Evolutionary conservation across 2,113 vertebrate species (phyloP).

Genomic region (Mystacornis crossleyi): DNA sequence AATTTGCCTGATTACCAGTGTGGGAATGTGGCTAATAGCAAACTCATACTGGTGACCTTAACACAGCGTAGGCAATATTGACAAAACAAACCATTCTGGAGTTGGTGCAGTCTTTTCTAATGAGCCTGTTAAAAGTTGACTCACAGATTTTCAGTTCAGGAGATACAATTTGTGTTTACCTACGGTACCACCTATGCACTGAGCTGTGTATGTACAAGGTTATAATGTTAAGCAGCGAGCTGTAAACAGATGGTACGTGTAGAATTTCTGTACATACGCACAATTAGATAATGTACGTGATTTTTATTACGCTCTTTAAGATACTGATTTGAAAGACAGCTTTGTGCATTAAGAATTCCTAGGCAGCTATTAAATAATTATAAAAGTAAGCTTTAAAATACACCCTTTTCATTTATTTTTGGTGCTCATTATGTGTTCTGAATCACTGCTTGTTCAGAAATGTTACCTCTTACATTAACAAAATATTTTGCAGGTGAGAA

Average conservation of each 20-base stretch:
- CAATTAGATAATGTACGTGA: background rate
- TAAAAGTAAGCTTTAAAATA: background rate
- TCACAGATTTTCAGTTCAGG: conserved; percentile 19
- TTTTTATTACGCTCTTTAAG: background rate
- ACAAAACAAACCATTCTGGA: conserved; percentile 54
- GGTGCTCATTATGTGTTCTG: background rate
- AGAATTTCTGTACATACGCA: background rate
- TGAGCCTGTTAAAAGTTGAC: background rate
- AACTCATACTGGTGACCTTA: background rate
- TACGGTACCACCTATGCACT: background rate
- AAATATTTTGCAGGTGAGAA: conserved; percentile 35
- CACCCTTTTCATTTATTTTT: background rate
- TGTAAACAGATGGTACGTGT: background rate
- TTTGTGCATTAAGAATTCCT: background rate
- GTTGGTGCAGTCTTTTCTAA: conserved; percentile 1
- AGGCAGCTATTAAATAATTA: background rate
- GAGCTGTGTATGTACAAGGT: background rate
- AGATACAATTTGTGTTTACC: background rate
- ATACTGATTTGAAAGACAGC: background rate
- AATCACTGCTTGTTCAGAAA: background rate
- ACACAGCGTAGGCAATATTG: conserved; percentile 44
- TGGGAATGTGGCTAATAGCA: background rate
- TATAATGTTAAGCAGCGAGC: background rate
- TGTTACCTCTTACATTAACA: background rate
- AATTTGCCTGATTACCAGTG: background rate